Conservation (phyloP, 2,888 invertebrate genomes). For the Nemurella pictetii region DNA sequence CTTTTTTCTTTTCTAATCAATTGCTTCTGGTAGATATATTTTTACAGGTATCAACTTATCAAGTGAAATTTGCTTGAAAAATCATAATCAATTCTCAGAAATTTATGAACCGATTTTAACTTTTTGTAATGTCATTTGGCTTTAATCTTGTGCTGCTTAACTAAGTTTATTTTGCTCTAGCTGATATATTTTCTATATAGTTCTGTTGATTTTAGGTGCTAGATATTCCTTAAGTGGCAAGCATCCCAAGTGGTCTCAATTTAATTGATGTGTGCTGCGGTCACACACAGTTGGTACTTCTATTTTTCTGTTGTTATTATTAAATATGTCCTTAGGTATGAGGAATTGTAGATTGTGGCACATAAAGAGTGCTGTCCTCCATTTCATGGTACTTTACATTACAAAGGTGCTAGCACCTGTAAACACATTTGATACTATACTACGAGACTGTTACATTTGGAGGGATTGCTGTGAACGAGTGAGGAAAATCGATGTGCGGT, state of each 20-base stretch:
- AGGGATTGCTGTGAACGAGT: neutral
- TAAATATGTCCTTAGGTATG: neutral
- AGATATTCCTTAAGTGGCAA: neutral
- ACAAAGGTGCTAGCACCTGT: neutral
- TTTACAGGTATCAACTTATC: too few species aligned
- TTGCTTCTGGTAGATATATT: too few species aligned
- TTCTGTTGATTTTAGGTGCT: neutral
- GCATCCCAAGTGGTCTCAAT: neutral
- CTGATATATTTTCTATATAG: too few species aligned
- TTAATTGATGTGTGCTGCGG: neutral
- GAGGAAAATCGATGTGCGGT: neutral
- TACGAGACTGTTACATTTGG: neutral
- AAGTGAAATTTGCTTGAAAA: too few species aligned
- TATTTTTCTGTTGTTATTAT: neutral
- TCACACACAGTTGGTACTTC: neutral
- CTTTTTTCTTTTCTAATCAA: too few species aligned
- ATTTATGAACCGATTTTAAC: too few species aligned
- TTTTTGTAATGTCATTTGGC: too few species aligned
- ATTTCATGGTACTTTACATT: neutral
- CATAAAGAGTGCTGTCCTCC: neutral
- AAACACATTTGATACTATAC: neutral
- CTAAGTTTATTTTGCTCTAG: too few species aligned
- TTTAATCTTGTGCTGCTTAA: too few species aligned
- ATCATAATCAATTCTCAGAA: too few species aligned
- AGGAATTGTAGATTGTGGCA: neutral